Evolutionary conservation across 2,113 vertebrate species (phyloP), one percentile per base, ranked within the genome.

Genomic region (Junco hyemalis): DNA sequence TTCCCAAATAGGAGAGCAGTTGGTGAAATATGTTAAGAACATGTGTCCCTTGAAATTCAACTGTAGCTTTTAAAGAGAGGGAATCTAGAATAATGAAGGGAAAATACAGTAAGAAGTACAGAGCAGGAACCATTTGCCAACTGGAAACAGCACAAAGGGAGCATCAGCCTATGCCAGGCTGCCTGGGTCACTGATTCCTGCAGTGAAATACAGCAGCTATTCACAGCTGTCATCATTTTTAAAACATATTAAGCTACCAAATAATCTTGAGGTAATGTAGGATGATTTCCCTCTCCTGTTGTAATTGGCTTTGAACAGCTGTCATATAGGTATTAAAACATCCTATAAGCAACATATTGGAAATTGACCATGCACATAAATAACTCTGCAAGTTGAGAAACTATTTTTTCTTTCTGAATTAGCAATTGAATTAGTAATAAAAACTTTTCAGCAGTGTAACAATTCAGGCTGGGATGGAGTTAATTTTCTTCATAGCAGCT

Each of bases 261-360:
- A 92, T 42, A 76, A 35, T 76, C 78, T 81, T 87, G 79, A 85
- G 71, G 86, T 56, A 59, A 65, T 19, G 31, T 25, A 84, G 88
- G 86, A 81, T 93, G n/a, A 81, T 81, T 69, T 95, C 85, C 86
- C 85, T 88, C 42, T 51, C 44, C 66, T 47, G 63, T 65, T 86
- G 86, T 40, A 65, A 96, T 33, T 77, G 80, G 50, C 59, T 95
- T 87, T 82, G 86, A 95, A 91, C 79, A 96, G 78, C 71, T 90
- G 76, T 81, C 73, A 66, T 28, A 22, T 5, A 64, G 53, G 81
- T 93, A 74, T 50, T 81, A n/a, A 78, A 93, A 24, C 29, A 38
- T 64, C 81, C 76, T 78, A 78, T 73, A 91, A 60, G 44, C 88
- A 82, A 66, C 36, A 88, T 42, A 81, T 84, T 86, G 93, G 54